These are phyloP conservation scores for Channa maculata DNA, from an alignment of 2,113 vertebrate genomes.

Conservation along the genomic window DNA sequence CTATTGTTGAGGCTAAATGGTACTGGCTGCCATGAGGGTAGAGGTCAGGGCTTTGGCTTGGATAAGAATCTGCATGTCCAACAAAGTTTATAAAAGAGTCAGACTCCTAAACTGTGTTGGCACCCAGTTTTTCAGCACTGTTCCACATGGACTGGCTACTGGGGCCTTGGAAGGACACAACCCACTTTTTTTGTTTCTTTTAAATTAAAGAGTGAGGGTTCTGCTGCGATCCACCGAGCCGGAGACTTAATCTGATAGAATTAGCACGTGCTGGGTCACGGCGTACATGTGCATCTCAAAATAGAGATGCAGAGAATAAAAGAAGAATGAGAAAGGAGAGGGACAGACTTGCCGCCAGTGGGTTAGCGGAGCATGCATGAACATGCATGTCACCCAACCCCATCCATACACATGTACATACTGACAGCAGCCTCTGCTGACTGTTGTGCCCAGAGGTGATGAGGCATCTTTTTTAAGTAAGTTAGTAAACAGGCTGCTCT, in stretches of 20 bases:
- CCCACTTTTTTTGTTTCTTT: conserved; percentile 22
- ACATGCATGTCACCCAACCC: conserved; percentile 42
- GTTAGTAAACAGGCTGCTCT: conserved; percentile 34
- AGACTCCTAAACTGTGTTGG: conserved; percentile 21
- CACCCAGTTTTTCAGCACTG: background rate
- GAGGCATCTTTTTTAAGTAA: background rate
- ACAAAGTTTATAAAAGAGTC: conserved; percentile 14
- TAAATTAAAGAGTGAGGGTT: conserved; percentile 44
- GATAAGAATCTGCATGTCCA: conserved; percentile 67
- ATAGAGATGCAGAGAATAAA: conserved; percentile 58
- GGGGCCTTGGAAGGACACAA: conserved; percentile 28
- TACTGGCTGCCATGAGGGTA: conserved; percentile 27
- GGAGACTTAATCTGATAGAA: conserved; percentile 64
- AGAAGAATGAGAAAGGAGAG: conserved; percentile 27
- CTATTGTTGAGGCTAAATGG: conserved; percentile 48
- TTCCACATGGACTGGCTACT: background rate
- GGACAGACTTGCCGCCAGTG: conserved; percentile 41
- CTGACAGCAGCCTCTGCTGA: background rate
- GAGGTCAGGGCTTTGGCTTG: conserved; percentile 47
- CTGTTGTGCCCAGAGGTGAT: conserved; percentile 24
- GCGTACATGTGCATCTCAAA: conserved; percentile 69
- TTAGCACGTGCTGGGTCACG: conserved; percentile 64
- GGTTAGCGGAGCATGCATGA: conserved; percentile 48
- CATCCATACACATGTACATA: conserved; percentile 1
- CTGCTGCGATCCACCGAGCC: conserved; percentile 24